Percentiles rank a stretch among this genome's conserved stretches.
phyloP scores from a whole-genome alignment of 2,888 invertebrate species.

The Brenthis ino region DNA sequence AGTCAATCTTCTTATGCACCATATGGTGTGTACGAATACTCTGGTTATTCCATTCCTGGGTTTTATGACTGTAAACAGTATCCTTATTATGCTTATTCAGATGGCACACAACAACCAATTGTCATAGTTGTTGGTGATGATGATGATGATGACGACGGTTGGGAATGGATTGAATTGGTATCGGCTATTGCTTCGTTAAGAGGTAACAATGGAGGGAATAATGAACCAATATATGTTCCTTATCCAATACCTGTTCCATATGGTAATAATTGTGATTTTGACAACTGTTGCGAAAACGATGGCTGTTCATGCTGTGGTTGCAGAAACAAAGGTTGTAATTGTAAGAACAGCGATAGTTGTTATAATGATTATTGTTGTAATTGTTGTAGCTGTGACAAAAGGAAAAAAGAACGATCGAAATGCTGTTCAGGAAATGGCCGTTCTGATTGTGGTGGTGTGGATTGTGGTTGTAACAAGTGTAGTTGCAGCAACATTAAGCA shows the following conservation, averaged over 20 bases:
- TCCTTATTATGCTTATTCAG: slow-evolving; percentile 16
- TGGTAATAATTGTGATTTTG: slow-evolving; percentile 9
- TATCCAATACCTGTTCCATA: slow-evolving; percentile 26
- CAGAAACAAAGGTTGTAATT: slow-evolving; percentile 24
- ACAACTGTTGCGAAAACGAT: slow-evolving; percentile 27
- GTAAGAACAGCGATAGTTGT: slow-evolving; percentile 11
- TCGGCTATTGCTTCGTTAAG: slow-evolving; percentile 24
- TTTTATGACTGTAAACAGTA: slow-evolving; percentile 23
- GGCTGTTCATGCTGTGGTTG: slow-evolving; percentile 30
- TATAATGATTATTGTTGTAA: slow-evolving; percentile 14
- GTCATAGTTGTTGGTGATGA: slow-evolving; percentile 30
- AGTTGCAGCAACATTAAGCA: slow-evolving; percentile 21
- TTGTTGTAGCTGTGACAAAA: slow-evolving; percentile 10
- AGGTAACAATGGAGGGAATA: slow-evolving; percentile 19
- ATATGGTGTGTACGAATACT: slow-evolving; percentile 2
- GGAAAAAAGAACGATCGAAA: slow-evolving; percentile 26
- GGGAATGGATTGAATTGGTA: slow-evolving; percentile 27
- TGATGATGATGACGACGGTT: slow-evolving; percentile 21
- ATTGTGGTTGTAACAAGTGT: slow-evolving; percentile 28
- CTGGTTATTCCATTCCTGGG: slow-evolving; percentile 19
- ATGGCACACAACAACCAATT: slow-evolving; percentile 30
- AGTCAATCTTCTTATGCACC: slow-evolving; percentile 7
- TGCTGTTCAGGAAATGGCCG: slow-evolving; percentile 23
- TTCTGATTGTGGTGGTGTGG: slow-evolving; percentile 22
- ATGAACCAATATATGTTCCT: slow-evolving; percentile 34